These are phyloP conservation scores for Recurvirostra avosetta DNA, from an alignment of 2,113 vertebrate species.

Conservation along the genomic window DNA sequence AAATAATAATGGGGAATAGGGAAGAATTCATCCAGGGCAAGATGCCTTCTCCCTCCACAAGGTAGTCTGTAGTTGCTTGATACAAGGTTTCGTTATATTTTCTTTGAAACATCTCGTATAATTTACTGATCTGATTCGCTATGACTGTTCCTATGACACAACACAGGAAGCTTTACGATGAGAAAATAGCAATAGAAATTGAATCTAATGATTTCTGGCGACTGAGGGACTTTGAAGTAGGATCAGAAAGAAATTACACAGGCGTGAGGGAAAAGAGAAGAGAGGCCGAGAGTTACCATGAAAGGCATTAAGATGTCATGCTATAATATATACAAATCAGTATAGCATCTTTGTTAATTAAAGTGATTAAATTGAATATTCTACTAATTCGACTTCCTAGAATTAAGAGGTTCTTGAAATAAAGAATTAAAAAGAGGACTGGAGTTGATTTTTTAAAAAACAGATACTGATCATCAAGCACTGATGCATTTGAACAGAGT, in stretches of 20 bases:
- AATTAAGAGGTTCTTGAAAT: background rate
- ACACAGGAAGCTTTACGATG: background rate
- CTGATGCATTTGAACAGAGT: background rate
- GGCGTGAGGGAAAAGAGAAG: background rate
- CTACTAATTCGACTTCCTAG: background rate
- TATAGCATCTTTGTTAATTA: background rate
- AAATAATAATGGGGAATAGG: background rate
- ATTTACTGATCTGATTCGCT: constrained; percentile 11
- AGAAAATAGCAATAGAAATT: background rate
- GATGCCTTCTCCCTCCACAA: background rate
- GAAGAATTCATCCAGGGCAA: background rate
- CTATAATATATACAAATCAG: background rate
- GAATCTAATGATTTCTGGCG: background rate
- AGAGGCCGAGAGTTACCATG: background rate
- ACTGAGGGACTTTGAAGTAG: background rate
- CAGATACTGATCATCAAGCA: background rate
- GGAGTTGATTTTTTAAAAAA: background rate
- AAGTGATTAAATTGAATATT: background rate
- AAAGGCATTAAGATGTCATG: background rate
- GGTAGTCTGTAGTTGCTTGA: background rate
- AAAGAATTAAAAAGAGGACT: background rate
- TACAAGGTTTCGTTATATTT: background rate
- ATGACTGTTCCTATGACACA: background rate
- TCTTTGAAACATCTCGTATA: background rate
- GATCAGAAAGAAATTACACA: background rate